Evolutionary conservation across 2,113 vertebrate species (phyloP).

Genomic region (Etheostoma spectabile): DNA sequence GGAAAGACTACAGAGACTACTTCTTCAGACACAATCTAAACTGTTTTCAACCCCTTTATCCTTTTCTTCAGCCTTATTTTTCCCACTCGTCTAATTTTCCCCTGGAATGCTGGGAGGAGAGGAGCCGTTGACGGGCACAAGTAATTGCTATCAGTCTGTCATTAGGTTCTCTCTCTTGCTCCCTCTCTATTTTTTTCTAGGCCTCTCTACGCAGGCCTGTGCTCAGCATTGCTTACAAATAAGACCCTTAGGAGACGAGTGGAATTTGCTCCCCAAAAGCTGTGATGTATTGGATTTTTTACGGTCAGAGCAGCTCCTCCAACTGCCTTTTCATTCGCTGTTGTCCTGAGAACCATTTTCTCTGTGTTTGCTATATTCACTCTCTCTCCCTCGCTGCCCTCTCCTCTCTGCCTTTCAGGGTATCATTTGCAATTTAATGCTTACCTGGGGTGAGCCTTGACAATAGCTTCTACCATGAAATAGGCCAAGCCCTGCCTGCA

Average conservation of each 20-base stretch:
- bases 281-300: conserved; percentile 95
- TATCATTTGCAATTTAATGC: conserved; percentile 99
- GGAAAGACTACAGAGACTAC: conserved; percentile 61
- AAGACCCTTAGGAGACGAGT: conserved; percentile 87
- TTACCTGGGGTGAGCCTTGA: conserved; percentile 96
- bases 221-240: conserved; percentile 87
- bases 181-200: conserved; percentile 73
- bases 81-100: conserved; percentile 83
- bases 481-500: conserved; percentile 89
- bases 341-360: conserved; percentile 93
- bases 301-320: conserved; percentile 90
- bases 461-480: conserved; percentile 94
- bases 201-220: conserved; percentile 69
- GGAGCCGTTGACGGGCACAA: conserved; percentile 78
- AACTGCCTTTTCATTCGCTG: conserved; percentile 91
- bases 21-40: conserved; percentile 75
- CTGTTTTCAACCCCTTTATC: conserved; percentile 66
- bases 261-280: conserved; percentile 89
- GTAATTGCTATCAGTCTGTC: conserved; percentile 87
- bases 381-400: conserved; percentile 76
- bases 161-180: conserved; percentile 80
- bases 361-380: conserved; percentile 87
- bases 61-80: conserved; percentile 70
- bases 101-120: conserved; percentile 78
- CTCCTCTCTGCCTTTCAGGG: conserved; percentile 88